A percentile compares a stretch with the other conserved stretches of the same genome.
Conservation (phyloP, 2,888 invertebrate genomes). For the Panzeria rudis region DNA sequence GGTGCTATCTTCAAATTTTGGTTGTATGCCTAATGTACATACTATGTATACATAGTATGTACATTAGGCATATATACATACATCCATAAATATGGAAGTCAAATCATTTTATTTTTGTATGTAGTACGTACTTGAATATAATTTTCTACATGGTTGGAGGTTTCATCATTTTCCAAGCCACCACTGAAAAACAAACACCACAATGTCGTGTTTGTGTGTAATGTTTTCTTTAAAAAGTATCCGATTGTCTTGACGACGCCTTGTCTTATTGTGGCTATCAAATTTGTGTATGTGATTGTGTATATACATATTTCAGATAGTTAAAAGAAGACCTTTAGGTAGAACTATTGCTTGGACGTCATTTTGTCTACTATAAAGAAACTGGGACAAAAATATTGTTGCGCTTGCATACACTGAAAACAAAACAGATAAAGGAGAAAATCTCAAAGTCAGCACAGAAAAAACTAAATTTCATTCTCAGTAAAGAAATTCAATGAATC, state of each 20-base stretch:
- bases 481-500: background rate
- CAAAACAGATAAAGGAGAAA: background rate
- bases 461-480: too few species aligned
- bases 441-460: too few species aligned
- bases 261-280: constrained; percentile 50
- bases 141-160: constrained; percentile 62
- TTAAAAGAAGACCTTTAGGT: constrained; percentile 1
- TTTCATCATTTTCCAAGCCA: constrained; percentile 58
- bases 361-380: constrained; percentile 45
- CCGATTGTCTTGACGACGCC: constrained; percentile 47
- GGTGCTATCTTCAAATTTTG: too few species aligned
- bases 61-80: too few species aligned
- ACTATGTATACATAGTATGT: too few species aligned
- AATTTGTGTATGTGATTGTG: constrained; percentile 4
- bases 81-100: background rate
- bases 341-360: constrained; percentile 45
- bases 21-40: too few species aligned
- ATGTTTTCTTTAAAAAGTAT: constrained; percentile 1
- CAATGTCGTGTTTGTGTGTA: constrained; percentile 26
- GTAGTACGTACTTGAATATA: constrained; percentile 14
- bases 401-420: constrained; percentile 19
- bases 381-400: constrained; percentile 7
- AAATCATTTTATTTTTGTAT: constrained; percentile 12
- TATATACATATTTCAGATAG: constrained; percentile 22
- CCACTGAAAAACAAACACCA: constrained; percentile 51